Evolutionary conservation across 2,888 invertebrate genomes (phyloP).

Genomic region (Acleris cristana): DNA sequence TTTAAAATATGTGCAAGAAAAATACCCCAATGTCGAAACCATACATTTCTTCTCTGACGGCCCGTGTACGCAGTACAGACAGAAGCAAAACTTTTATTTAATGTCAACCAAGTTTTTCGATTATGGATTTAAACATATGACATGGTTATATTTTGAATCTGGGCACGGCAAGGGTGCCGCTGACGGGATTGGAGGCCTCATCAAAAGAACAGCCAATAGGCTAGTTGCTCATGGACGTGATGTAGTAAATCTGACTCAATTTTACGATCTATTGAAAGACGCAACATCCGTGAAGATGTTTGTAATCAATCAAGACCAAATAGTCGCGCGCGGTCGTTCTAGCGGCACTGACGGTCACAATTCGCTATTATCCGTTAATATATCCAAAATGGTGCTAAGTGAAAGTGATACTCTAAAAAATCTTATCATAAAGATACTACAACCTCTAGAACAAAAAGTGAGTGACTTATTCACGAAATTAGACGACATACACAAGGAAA

Average conservation of each 20-base stretch:
- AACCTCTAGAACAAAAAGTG: too few species aligned
- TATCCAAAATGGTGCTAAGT: too few species aligned
- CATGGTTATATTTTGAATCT: conserved; percentile 35
- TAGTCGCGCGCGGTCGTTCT: too few species aligned
- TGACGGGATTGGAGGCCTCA: conserved; percentile 38
- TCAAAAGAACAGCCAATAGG: conserved; percentile 38
- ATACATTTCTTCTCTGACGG: conserved; percentile 58
- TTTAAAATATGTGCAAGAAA: conserved; percentile 26
- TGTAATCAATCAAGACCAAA: conserved; percentile 36
- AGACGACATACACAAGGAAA: too few species aligned
- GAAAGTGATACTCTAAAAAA: too few species aligned
- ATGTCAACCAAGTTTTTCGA: conserved; percentile 40
- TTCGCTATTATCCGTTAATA: too few species aligned
- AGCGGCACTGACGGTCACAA: too few species aligned
- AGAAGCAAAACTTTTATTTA: conserved; percentile 54
- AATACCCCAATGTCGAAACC: conserved; percentile 34
- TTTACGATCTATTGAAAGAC: conserved; percentile 36
- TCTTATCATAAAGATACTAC: too few species aligned
- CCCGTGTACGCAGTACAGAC: conserved; percentile 44
- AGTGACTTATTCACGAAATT: too few species aligned
- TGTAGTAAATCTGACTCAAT: conserved; percentile 38
- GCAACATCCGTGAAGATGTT: conserved; percentile 33
- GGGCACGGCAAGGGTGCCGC: conserved; percentile 43
- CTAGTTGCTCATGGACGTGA: conserved; percentile 37
- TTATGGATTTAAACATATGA: conserved; percentile 35